A percentile compares a stretch with the other conserved stretches of the same genome.
phyloP scores from a whole-genome alignment of 2,888 invertebrate genomes.

The Diachrysia chrysitis region DNA sequence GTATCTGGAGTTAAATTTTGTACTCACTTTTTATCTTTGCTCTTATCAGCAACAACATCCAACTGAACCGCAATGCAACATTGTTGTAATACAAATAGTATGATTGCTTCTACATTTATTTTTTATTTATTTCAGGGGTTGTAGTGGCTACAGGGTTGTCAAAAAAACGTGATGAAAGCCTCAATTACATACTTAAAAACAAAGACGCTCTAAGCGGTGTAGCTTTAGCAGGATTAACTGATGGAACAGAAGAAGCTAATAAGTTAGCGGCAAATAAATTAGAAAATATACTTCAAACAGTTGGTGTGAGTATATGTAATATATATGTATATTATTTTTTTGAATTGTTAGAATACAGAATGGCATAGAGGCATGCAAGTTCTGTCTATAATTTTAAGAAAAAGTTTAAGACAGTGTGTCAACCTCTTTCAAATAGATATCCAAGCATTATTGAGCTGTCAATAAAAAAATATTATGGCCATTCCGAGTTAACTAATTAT shows the following conservation, averaged over 20 bases:
- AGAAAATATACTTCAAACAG: slow-evolving; percentile 90
- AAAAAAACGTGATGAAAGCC: slow-evolving; percentile 90
- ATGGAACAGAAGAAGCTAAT: slow-evolving; percentile 90
- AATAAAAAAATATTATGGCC: no score
- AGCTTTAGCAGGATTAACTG: slow-evolving; percentile 95
- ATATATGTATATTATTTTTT: neutral
- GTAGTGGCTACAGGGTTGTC: slow-evolving; percentile 93
- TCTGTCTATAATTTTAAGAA: no score
- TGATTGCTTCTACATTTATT: neutral
- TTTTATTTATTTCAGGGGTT: slow-evolving; percentile 88
- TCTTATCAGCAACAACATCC: no score
- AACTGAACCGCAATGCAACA: no score
- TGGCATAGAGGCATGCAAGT: neutral
- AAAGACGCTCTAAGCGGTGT: slow-evolving; percentile 91
- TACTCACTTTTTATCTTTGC: neutral
- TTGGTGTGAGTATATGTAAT: slow-evolving; percentile 85
- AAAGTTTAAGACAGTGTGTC: no score
- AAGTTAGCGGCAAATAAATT: slow-evolving; percentile 86
- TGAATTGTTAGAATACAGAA: neutral
- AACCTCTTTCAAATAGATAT: no score
- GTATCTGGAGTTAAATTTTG: neutral
- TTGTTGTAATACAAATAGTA: no score
- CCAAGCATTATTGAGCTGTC: no score
- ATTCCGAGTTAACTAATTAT: no score
- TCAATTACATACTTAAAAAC: slow-evolving; percentile 89